Evolutionary conservation across 2,113 vertebrate species (phyloP), one percentile per base, ranked within the genome.

Genomic region (Poecilia latipinna): DNA sequence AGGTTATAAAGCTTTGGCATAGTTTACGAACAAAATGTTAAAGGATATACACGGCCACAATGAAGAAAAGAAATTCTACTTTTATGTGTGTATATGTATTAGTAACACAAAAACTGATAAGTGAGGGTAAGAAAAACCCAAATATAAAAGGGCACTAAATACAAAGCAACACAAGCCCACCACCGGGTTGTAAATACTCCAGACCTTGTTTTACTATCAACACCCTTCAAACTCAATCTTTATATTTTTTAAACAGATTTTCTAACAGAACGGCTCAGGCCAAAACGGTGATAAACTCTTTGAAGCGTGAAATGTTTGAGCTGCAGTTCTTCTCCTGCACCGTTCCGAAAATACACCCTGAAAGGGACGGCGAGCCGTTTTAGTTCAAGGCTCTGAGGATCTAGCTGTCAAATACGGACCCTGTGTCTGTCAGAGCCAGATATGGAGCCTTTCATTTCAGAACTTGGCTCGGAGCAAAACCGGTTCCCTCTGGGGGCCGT

Each of bases 361-460:
- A 10, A 24, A 65, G 83, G 79, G 76, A 78, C 26, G 24, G 2
- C 67, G 42, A 82, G 85, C 28, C 66, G 82, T 87, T 91, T 90
- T 70, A 88, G 82, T 76, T 77, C 89, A 84, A 72, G 75, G 75
- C 87, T 88, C 85, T 44, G 42, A 76, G 85, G 82, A 85, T 48
- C 3, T n/a, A 72, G 73, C 78, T 32, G 35, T 88, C 75, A 74
- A 62, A 90, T 77, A 72, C 70, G 74, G 74, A 64, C 62, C 77
- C 68, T 11, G 2, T 35, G 65, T 68, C 81, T 86, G 85, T 74
- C 78, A 65, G 66, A 84, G 68, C 48, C 51, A 68, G 31, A 72
- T 62, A 51, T 11, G 24, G 51, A 72, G 73, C 35, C 57, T 85
- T 85, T 86, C n/a, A 81, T 84, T 79, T 83, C 69, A 79, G 70